Base-by-base conservation (phyloP, 2,113 vertebrate genomes). In the Benitochromis conjunctus region DNA sequence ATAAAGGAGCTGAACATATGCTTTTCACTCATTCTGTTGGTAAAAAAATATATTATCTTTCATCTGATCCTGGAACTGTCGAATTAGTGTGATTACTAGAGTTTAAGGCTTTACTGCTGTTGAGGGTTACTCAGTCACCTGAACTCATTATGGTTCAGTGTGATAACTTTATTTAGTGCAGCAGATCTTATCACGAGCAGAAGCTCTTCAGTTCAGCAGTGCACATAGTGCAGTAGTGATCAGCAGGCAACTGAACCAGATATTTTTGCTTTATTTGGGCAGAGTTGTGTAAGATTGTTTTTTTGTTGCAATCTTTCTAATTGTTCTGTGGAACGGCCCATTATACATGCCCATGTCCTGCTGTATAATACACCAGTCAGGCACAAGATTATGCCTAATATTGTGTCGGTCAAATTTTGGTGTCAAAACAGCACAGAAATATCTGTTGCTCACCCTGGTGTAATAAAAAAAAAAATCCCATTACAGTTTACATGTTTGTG, bases 71-170 rank as follows among this genome's bases (percentile, higher is more conserved):
- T 78, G 83, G 85, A 90, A 81, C 85, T 84, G 90, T 91, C 90
- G 84, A 93, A 84, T 94, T 92, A 90, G 86, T 2, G 13, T 7
- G 53, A 91, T 91, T 81, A 82, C 71, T 89, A 88, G 84, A 84
- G 86, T 92, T 77, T 88, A 10, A 14, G 36, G 12, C 21, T 74
- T 74, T 51, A 31, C 69, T 31, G 71, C 46, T 76, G 60, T 53
- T 53, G 26, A 26, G 26, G 26, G 46, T 76, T n/a, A 31, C 11
- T 76, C 46, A 18, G 26, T 6, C 13, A 80, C n/a, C 53, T 13
- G 58, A 24, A 76, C 24, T 58, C 4, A 24, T 58, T 80, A 66
- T 43, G 48, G 26, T 53, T 64, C 34, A 38, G 60, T 13, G 34
- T 64, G 34, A 64, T 0, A 2, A 7, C 2, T 34, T 34, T 34